Conservation (phyloP, 2,113 vertebrate genomes). For the Dromaius novaehollandiae region DNA sequence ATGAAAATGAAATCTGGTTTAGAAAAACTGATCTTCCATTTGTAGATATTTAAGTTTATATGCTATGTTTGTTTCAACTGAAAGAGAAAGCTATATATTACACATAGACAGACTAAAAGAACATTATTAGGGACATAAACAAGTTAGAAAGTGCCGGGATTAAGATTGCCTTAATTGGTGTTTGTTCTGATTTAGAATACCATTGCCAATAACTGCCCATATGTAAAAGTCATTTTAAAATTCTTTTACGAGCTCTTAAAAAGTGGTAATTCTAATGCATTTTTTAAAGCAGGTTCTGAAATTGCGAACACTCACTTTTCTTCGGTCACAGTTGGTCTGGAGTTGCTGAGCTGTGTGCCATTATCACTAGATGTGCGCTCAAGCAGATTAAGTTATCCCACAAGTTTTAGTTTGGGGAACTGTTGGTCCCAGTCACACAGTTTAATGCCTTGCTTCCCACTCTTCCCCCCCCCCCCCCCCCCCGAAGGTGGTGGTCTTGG, state of each 20-base stretch:
- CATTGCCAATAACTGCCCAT: not conserved
- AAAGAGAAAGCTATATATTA: not conserved
- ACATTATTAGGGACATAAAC: not conserved
- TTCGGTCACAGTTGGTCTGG: not conserved
- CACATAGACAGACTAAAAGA: not conserved
- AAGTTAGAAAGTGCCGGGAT: not conserved
- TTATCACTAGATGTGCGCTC: not conserved
- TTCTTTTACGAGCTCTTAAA: not conserved
- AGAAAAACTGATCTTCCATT: not conserved
- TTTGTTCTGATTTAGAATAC: not conserved
- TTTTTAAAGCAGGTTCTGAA: not conserved
- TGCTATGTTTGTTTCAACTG: not conserved
- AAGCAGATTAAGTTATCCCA: not conserved
- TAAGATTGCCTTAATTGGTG: not conserved
- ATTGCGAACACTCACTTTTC: not conserved
- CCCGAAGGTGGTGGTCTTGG: not conserved
- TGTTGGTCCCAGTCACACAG: not conserved
- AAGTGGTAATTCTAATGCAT: not conserved
- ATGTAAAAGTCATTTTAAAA: not conserved
- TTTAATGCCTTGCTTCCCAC: not conserved
- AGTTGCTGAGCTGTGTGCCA: fast-evolving
- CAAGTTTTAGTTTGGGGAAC: not conserved
- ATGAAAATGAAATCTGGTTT: not conserved
- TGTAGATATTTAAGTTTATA: not conserved
- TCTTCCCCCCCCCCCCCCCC: not conserved